phyloP scores from a whole-genome alignment of 1,140 invertebrate genomes.

The Drosophila paulistorum region DNA sequence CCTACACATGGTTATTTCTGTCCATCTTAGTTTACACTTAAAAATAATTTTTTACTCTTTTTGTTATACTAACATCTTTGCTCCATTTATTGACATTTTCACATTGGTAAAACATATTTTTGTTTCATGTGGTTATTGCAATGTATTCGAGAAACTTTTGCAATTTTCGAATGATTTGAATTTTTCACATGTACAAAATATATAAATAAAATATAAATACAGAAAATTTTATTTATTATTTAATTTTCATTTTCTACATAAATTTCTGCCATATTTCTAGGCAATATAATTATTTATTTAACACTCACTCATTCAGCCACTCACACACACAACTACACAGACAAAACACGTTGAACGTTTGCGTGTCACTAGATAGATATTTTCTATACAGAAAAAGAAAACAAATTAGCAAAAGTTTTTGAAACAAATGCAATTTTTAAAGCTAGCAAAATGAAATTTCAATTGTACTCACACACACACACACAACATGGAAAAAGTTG shows the following conservation, averaged over 20 bases:
- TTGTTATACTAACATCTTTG: too few species aligned
- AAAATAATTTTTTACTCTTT: too few species aligned
- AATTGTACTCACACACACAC: conserved; percentile 17
- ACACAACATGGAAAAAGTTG: conserved; percentile 41
- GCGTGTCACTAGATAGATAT: conserved; percentile 22
- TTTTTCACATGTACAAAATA: too few species aligned
- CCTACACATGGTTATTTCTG: too few species aligned
- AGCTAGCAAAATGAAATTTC: conserved; percentile 19
- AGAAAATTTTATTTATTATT: conserved; percentile 37
- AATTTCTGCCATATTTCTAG: conserved; percentile 27
- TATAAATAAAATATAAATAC: conserved; percentile 46
- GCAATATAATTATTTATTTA: conserved; percentile 48
- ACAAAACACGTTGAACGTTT: neutral
- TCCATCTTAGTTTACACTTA: too few species aligned
- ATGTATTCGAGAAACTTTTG: neutral
- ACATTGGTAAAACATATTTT: too few species aligned
- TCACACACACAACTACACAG: neutral
- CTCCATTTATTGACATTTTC: too few species aligned
- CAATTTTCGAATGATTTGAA: neutral
- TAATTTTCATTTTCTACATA: conserved; percentile 47
- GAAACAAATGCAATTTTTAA: conserved; percentile 24
- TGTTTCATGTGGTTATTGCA: too few species aligned
- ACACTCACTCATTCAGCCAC: too few species aligned
- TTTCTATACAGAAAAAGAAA: neutral
- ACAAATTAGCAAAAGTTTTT: neutral